These are phyloP conservation scores for Salvelinus fontinalis DNA, from an alignment of 2,113 vertebrate species.

Conservation along the genomic window DNA sequence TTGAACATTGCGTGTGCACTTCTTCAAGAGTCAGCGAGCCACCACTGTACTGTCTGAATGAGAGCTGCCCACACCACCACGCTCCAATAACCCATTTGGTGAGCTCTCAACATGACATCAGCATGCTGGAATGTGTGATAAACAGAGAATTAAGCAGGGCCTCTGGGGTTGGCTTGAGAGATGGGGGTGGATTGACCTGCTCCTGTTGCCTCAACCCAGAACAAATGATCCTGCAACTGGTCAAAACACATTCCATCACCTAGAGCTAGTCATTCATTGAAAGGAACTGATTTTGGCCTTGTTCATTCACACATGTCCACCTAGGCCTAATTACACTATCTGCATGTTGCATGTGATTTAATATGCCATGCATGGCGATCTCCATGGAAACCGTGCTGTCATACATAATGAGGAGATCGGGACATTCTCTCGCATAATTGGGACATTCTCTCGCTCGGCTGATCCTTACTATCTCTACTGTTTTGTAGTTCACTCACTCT, in stretches of 20 bases:
- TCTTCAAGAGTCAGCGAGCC: constrained; percentile 27
- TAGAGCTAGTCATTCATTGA: constrained; percentile 3
- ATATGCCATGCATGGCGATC: neutral
- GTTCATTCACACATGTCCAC: neutral
- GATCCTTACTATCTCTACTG: neutral
- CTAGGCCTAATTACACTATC: neutral
- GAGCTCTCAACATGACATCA: constrained; percentile 67
- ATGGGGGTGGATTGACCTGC: constrained; percentile 18
- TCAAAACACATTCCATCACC: constrained; percentile 28
- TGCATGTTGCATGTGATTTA: neutral
- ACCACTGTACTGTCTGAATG: constrained; percentile 49
- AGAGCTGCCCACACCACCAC: constrained; percentile 42
- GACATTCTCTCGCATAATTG: neutral
- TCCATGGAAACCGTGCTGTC: constrained; percentile 5
- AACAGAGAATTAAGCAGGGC: constrained; percentile 54
- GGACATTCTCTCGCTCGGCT: neutral
- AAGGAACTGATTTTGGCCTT: neutral
- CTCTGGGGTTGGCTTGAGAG: constrained; percentile 35
- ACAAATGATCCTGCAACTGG: constrained; percentile 32
- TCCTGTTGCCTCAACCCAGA: constrained; percentile 34
- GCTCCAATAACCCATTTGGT: constrained; percentile 39
- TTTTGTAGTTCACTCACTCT: neutral
- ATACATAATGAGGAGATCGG: neutral
- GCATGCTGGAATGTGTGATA: constrained; percentile 71
- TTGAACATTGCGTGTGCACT: constrained; percentile 32